Percentiles rank a stretch among this genome's conserved stretches.
Conservation (phyloP, 2,113 vertebrate genomes). For the Phoxinus phoxinus region DNA sequence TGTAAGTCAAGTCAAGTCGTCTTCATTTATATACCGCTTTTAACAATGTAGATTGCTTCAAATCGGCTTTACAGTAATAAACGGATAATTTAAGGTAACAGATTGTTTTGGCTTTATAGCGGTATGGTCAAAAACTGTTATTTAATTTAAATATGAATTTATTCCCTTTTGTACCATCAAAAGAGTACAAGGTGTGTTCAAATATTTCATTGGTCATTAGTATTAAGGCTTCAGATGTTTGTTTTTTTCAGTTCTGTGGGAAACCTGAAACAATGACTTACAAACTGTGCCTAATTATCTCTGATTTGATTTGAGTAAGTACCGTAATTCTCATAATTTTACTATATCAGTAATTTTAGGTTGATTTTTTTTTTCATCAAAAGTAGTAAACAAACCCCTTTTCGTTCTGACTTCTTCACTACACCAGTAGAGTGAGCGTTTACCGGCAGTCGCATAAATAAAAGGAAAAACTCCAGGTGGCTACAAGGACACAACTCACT, state of each 20-base stretch:
- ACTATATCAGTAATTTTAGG: no score
- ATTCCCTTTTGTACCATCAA: background rate
- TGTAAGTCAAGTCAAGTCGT: no score
- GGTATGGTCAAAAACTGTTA: background rate
- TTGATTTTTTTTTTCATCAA: background rate
- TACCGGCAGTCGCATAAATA: slow-evolving; percentile 12
- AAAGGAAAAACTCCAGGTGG: slow-evolving; percentile 43
- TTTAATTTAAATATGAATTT: background rate
- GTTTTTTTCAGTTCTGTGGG: slow-evolving; percentile 2
- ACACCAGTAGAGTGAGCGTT: background rate
- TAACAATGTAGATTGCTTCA: no score
- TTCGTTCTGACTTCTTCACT: background rate
- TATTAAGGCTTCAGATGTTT: background rate
- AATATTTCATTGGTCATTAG: background rate
- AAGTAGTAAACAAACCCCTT: slow-evolving; percentile 9
- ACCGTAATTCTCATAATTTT: slow-evolving; percentile 3
- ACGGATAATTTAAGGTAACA: no score
- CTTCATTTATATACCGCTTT: no score
- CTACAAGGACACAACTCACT: slow-evolving; percentile 12
- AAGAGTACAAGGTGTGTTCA: background rate
- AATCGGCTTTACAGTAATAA: no score
- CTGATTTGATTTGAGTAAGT: slow-evolving; percentile 12
- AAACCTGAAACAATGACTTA: slow-evolving; percentile 16
- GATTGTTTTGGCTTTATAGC: no score
- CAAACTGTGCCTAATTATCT: slow-evolving; percentile 44